Conservation (phyloP, 2,888 invertebrate genomes). For the Drosophila parthenogenetica region DNA sequence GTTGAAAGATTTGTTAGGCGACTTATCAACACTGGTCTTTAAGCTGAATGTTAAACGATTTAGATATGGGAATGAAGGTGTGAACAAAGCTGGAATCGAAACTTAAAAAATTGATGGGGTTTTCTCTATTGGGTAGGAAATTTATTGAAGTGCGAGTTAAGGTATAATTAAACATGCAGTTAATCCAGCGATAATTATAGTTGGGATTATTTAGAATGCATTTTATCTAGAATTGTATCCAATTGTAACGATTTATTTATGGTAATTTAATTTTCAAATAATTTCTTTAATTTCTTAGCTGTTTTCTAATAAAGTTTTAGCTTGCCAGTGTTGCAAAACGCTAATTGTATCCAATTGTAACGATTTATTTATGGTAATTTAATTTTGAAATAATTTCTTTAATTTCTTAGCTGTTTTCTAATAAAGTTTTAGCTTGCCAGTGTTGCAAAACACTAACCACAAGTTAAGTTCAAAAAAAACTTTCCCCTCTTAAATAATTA, state of each 20-base stretch:
- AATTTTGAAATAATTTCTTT: neutral
- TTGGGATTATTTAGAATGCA: neutral
- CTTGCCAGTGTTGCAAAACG: no score
- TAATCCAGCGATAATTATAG: conserved; percentile 13
- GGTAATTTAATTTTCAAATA: no score
- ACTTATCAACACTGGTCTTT: conserved; percentile 58
- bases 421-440: no score
- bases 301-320: no score
- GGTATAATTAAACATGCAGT: neutral
- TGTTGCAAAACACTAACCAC: no score
- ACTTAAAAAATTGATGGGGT: conserved; percentile 15
- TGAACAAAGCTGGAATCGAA: neutral
- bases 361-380: no score
- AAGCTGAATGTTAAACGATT: conserved; percentile 34
- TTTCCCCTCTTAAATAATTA: neutral
- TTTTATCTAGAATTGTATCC: neutral
- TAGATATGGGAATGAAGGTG: conserved; percentile 25
- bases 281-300: no score
- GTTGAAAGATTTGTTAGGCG: conserved; percentile 65
- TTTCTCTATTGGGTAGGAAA: neutral
- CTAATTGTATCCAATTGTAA: no score
- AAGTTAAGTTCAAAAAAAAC: neutral
- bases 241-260: no score
- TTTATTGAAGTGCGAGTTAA: conserved; percentile 3
- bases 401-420: no score